Base-by-base conservation (phyloP, 2,888 invertebrate species). In the Leuctra nigra region DNA sequence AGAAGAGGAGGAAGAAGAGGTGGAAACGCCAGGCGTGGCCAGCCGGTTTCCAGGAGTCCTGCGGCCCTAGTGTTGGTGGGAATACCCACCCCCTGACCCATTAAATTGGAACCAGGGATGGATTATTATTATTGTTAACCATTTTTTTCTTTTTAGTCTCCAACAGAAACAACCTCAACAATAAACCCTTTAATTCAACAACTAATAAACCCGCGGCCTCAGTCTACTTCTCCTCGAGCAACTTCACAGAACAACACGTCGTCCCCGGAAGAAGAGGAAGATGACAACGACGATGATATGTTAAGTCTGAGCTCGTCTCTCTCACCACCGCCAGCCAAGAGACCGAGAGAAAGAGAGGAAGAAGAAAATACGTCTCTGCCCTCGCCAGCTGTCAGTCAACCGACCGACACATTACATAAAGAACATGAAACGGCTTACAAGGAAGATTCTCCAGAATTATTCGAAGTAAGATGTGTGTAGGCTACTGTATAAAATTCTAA, bases 271-370 rank as follows among this genome's bases (percentile, higher is more conserved):
- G 36, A 29, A 11, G 25, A 33, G 16, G 59, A 56, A 16, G 55
- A 47, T 35, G 59, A 59, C 13, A 59, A 61, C 9, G 59, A 61
- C 11, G 59, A 56, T 1, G 60, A 58, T 24, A 48, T 25, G 22
- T 24, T 57, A 14, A 58, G 59, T 48, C 29, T 50, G 36, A 60
- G 56, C 29, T 58, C 60, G 16, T 48, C 56, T 6, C 24, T 50
- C n/a, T 55, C 58, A 18, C 58, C 61, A 14, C 58, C 59, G 18
- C 59, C 61, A 33, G 38, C 59, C 22, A 61, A 61, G 24, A 52
- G 61, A n/a, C 25, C 52, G 13, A 53, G 57, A 9, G 36, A 41
- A 46, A n/a, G n/a, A n/a, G 35, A 44, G 2, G 55, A 46, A 11
- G 46, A 36, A 20, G 20, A 18, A 13, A 33, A 16, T 9, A n/a